phyloP scores from a whole-genome alignment of 2,888 invertebrate genomes.

The Diarsia brunnea region DNA sequence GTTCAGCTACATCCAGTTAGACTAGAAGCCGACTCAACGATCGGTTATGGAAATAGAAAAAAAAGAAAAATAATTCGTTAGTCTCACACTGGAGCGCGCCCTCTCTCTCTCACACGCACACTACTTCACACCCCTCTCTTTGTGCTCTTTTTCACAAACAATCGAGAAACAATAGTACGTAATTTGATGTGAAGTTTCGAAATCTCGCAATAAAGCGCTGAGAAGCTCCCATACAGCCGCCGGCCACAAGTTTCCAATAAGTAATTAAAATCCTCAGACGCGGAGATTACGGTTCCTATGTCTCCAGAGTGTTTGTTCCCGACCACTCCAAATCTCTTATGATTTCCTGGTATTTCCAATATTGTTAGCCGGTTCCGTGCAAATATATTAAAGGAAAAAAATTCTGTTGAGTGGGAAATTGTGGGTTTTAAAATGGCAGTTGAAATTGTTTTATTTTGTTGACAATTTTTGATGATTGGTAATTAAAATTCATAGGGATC shows the following conservation, averaged over 20 bases:
- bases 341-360: conserved; percentile 80
- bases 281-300: conserved; percentile 85
- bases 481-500: background rate
- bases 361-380: conserved; percentile 56
- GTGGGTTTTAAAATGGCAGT: conserved; percentile 6
- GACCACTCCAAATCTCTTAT: conserved; percentile 80
- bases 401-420: background rate
- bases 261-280: conserved; percentile 90
- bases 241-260: conserved; percentile 90
- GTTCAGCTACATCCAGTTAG: no score
- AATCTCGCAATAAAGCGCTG: conserved; percentile 86
- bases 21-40: no score
- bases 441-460: background rate
- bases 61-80: no score
- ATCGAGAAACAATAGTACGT: conserved; percentile 69
- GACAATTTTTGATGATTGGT: background rate
- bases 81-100: no score
- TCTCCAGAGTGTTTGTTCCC: conserved; percentile 85
- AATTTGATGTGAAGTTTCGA: conserved; percentile 75
- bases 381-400: conserved; percentile 50
- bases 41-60: no score
- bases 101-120: no score
- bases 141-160: background rate
- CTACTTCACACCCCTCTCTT: no score
- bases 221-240: conserved; percentile 86